Percentiles rank a stretch among this genome's conserved stretches.
These are phyloP conservation scores for Nesogale talazaci DNA, from an alignment of 2,113 vertebrate genomes.

Conservation along the genomic window DNA sequence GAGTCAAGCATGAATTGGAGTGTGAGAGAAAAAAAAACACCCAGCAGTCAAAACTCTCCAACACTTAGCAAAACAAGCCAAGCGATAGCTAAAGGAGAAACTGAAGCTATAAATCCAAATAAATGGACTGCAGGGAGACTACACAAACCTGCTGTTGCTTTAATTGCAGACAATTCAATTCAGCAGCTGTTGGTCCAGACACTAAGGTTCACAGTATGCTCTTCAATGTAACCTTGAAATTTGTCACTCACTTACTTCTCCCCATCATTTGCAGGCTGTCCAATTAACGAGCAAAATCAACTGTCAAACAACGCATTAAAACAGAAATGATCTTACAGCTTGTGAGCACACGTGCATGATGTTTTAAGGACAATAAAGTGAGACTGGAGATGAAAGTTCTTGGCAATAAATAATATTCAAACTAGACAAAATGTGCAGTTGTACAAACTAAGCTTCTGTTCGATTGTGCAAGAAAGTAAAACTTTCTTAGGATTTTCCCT, in stretches of 20 bases:
- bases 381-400: constrained; percentile 55
- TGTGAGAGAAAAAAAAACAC: constrained; percentile 57
- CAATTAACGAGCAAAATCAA: constrained; percentile 80
- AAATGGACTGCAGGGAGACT: constrained; percentile 70
- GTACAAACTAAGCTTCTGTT: constrained; percentile 62
- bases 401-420: constrained; percentile 68
- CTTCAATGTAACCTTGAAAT: constrained; percentile 79
- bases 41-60: constrained; percentile 72
- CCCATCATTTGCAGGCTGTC: constrained; percentile 76
- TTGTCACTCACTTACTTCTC: constrained; percentile 76
- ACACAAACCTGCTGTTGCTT: constrained; percentile 81
- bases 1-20: constrained; percentile 47
- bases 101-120: constrained; percentile 78
- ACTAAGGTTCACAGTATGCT: constrained; percentile 77
- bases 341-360: constrained; percentile 56
- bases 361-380: constrained; percentile 73
- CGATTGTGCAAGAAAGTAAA: constrained; percentile 69
- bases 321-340: constrained; percentile 78
- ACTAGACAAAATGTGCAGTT: constrained; percentile 64
- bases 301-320: constrained; percentile 74
- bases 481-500: constrained; percentile 65
- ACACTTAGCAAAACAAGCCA: constrained; percentile 69
- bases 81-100: constrained; percentile 65
- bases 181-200: constrained; percentile 79
- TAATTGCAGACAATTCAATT: constrained; percentile 82